Evolutionary conservation across 2,888 invertebrate species (phyloP).

Genomic region (Ophonus ardosiacus): DNA sequence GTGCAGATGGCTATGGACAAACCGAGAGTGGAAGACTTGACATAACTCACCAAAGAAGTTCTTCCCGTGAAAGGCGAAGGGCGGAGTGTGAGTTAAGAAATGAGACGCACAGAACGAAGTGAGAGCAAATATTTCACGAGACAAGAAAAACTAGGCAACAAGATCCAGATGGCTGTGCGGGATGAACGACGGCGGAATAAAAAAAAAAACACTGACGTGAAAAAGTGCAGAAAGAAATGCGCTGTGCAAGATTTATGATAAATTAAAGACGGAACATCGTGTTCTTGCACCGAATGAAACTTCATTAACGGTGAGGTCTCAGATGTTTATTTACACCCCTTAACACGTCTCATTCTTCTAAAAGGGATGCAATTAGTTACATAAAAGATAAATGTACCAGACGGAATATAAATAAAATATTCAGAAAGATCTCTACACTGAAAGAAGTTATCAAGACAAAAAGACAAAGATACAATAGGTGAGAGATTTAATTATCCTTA

Average conservation of each 20-base stretch:
- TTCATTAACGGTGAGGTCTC: slow-evolving; percentile 8
- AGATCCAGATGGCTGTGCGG: slow-evolving; percentile 33
- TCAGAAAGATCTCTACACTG: not conserved
- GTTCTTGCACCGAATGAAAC: slow-evolving; percentile 7
- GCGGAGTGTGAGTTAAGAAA: not conserved
- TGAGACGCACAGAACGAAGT: slow-evolving; percentile 25
- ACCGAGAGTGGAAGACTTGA: not conserved
- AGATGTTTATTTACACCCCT: slow-evolving; percentile 42
- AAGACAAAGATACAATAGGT: not conserved
- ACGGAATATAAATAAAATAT: not conserved
- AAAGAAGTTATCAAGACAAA: not conserved
- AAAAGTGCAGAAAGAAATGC: slow-evolving; percentile 36
- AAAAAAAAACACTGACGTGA: slow-evolving; percentile 30
- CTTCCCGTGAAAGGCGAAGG: not conserved
- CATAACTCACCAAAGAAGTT: not conserved
- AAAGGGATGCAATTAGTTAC: slow-evolving; percentile 5
- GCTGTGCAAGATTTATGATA: slow-evolving; percentile 36
- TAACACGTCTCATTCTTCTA: slow-evolving; percentile 4
- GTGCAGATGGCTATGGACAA: not conserved
- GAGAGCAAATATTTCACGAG: slow-evolving; percentile 48
- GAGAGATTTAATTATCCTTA: not conserved
- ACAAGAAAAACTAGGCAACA: slow-evolving; percentile 41
- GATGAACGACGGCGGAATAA: slow-evolving; percentile 27
- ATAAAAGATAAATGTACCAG: not conserved
- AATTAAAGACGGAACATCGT: slow-evolving; percentile 34